Conservation (phyloP, 2,797 vertebrate genomes). For the Novumbra hubbsi region DNA sequence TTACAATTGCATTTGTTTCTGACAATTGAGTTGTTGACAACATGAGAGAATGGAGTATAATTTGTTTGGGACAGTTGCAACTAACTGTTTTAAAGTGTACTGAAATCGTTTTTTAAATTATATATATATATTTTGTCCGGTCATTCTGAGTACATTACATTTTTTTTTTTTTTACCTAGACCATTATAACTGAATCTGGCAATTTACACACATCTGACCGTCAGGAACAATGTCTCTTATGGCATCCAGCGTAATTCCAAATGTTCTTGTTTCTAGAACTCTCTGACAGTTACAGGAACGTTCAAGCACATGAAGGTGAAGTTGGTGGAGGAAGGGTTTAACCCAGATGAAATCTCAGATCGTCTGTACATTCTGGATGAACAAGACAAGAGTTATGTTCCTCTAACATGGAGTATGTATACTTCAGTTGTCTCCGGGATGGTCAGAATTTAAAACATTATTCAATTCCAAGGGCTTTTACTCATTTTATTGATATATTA, state of each 20-base stretch:
- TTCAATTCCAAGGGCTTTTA: not conserved
- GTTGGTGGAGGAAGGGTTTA: slow-evolving; percentile 70
- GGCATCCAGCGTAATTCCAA: not conserved
- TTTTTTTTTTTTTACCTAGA: not conserved
- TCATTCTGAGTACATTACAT: not conserved
- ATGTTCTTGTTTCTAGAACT: not conserved
- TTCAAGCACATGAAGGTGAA: slow-evolving; percentile 73
- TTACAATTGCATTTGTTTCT: no score
- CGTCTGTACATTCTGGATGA: slow-evolving; percentile 69
- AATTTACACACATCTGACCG: no score
- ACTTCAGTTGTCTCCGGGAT: slow-evolving; percentile 48
- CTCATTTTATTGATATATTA: not conserved
- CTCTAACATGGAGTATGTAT: slow-evolving; percentile 65
- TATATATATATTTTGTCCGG: no score
- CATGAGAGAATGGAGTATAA: no score
- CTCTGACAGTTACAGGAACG: slow-evolving; percentile 68
- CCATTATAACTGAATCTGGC: not conserved
- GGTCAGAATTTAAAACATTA: slow-evolving; percentile 60
- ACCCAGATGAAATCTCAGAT: slow-evolving; percentile 62
- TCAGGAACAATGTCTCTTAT: not conserved
- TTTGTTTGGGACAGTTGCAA: no score
- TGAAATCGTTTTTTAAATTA: not conserved
- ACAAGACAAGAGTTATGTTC: slow-evolving; percentile 60
- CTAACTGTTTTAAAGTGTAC: not conserved
- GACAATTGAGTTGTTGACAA: no score